A percentile compares a stretch with the other conserved stretches of the same genome.
Conservation (phyloP, 2,797 vertebrate genomes). For the Neomorphus geoffroyi region DNA sequence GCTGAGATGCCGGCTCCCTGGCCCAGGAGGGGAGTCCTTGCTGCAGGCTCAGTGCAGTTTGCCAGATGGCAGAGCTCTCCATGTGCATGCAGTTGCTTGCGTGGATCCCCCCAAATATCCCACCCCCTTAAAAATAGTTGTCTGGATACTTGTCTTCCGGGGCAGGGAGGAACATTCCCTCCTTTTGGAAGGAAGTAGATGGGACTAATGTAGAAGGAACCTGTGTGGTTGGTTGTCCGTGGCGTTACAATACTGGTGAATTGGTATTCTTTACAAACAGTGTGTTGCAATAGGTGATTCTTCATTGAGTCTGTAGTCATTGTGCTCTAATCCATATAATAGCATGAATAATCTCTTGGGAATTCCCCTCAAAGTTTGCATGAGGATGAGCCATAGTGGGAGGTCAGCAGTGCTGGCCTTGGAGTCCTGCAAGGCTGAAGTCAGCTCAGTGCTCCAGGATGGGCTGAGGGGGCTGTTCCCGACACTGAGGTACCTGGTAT, state of each 20-base stretch:
- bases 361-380: not conserved
- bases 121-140: not conserved
- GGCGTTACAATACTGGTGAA: not conserved
- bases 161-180: not conserved
- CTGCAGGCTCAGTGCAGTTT: not conserved
- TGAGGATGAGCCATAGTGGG: not conserved
- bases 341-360: not conserved
- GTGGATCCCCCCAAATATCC: not conserved
- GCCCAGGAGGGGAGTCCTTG: not conserved
- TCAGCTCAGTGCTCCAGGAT: rapidly evolving
- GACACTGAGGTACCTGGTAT: not conserved
- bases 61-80: not conserved
- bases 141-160: not conserved
- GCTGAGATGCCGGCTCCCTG: not conserved
- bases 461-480: no score
- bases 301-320: not conserved
- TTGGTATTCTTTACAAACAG: not conserved
- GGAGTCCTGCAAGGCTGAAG: not conserved
- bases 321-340: not conserved
- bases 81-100: rapidly evolving
- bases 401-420: not conserved
- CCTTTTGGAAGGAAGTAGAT: not conserved
- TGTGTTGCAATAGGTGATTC: not conserved
- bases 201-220: not conserved
- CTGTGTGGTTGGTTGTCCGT: not conserved